Base-by-base conservation (phyloP, 2,113 vertebrate species). In the Mellivora capensis region DNA sequence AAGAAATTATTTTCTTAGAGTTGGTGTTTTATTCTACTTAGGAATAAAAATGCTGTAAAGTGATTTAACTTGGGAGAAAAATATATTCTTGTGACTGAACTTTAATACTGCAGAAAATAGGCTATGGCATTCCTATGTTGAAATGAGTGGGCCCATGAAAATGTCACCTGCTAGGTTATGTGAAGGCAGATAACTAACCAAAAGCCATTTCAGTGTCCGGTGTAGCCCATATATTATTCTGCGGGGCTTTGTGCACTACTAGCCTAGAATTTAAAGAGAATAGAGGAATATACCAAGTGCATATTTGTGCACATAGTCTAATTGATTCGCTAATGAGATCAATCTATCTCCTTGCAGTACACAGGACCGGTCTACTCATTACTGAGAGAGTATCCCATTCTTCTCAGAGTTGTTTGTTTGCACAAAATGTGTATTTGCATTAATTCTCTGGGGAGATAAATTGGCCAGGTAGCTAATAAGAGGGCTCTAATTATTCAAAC, bases 401-500 rank as follows among this genome's bases (percentile, higher is more conserved):
- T 80, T 96, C 59, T 52, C 9, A 76, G n/a, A 93, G 93, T 90
- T 81, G 13, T 87, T 90, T 81, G 13, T 87, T 93, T 96, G 31
- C 57, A 91, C 74, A 86, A 59, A 90, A 37, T 47, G 7, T 67
- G 82, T 91, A 79, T 91, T 93, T 94, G 39, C 87, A 83, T 95
- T 86, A 59, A 86, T 72, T 95, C 52, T 61, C 61, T 79, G 9
- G 4, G 57, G n/a, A 77, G 59, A 74, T 85, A 76, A 82, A 54
- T 44, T 90, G 62, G 81, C 88, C 86, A 82, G 64, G 13, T 57
- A 88, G 76, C 59, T 88, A 81, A 77, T 81, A 71, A 27, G 21
- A 64, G 14, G 31, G 11, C 21, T 96, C 44, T 88, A 88, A 91
- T 95, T 88, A 59, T 85, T 97, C 62, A 97, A 90, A 76, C 87